Evolutionary conservation across 2,888 invertebrate species (phyloP).

Genomic region (Trypoxylon attenuatum): DNA sequence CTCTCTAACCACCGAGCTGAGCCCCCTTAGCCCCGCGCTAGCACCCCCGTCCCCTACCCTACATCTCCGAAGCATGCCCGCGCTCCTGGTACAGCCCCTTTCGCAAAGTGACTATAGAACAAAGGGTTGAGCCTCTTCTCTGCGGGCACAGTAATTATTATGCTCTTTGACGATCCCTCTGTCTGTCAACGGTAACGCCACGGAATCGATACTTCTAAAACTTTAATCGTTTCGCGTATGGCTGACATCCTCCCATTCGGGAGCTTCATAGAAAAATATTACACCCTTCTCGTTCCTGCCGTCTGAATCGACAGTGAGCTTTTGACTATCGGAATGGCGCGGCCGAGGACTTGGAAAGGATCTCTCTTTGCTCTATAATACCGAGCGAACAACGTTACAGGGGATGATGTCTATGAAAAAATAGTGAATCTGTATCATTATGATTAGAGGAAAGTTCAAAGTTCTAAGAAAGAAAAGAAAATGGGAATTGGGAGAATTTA

Average conservation of each 20-base stretch:
- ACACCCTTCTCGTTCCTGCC: no score
- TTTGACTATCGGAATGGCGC: no score
- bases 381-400: no score
- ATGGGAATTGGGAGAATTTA: neutral
- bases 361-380: neutral
- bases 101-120: conserved; percentile 73
- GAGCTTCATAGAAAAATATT: conserved; percentile 32
- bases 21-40: conserved; percentile 40
- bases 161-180: conserved; percentile 73
- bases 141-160: conserved; percentile 73
- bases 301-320: no score
- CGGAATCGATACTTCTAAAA: conserved; percentile 72
- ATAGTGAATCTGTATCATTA: no score
- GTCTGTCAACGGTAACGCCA: conserved; percentile 68
- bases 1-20: conserved; percentile 54
- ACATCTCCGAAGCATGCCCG: conserved; percentile 32
- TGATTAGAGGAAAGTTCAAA: neutral
- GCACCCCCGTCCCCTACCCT: neutral
- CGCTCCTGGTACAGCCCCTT: conserved; percentile 53
- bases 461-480: neutral
- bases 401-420: no score
- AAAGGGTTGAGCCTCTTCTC: conserved; percentile 73
- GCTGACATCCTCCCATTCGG: conserved; percentile 32
- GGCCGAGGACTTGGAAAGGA: no score
- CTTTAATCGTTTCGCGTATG: conserved; percentile 65